These are phyloP conservation scores for Catocala sponsa DNA, from an alignment of 2,888 invertebrate genomes.

Conservation along the genomic window DNA sequence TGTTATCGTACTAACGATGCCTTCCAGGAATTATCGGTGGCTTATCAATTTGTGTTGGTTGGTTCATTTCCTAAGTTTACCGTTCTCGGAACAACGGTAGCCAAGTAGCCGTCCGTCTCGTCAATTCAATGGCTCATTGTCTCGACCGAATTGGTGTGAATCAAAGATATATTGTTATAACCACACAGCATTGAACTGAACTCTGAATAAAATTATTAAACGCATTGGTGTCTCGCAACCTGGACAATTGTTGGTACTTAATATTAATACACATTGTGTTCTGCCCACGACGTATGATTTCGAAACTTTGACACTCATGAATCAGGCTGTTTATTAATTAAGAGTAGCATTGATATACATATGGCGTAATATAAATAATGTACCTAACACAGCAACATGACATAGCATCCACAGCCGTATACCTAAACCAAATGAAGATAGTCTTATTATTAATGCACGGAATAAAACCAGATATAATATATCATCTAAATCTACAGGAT, in stretches of 20 bases:
- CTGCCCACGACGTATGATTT: no score
- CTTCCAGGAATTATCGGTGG: slow-evolving; percentile 18
- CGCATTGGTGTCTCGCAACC: neutral
- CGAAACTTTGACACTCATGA: neutral
- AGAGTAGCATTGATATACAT: no score
- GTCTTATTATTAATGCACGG: no score
- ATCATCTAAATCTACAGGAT: no score
- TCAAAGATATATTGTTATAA: slow-evolving; percentile 27
- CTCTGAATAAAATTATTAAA: slow-evolving; percentile 19
- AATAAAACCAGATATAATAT: no score
- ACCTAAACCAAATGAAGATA: no score
- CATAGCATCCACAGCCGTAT: no score
- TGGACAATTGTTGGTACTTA: neutral
- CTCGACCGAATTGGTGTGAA: slow-evolving; percentile 32
- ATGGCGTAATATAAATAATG: no score
- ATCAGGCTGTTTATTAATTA: neutral
- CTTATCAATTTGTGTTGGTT: slow-evolving; percentile 20
- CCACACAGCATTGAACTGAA: slow-evolving; percentile 19
- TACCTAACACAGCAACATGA: no score
- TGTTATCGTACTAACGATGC: slow-evolving; percentile 11
- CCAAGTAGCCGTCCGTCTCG: slow-evolving; percentile 2
- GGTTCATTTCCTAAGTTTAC: slow-evolving; percentile 28
- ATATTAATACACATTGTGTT: neutral
- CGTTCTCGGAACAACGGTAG: slow-evolving; percentile 33
- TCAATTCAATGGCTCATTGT: slow-evolving; percentile 46